Conservation (phyloP, 1,140 invertebrate species). For the Papilio dardanus region DNA sequence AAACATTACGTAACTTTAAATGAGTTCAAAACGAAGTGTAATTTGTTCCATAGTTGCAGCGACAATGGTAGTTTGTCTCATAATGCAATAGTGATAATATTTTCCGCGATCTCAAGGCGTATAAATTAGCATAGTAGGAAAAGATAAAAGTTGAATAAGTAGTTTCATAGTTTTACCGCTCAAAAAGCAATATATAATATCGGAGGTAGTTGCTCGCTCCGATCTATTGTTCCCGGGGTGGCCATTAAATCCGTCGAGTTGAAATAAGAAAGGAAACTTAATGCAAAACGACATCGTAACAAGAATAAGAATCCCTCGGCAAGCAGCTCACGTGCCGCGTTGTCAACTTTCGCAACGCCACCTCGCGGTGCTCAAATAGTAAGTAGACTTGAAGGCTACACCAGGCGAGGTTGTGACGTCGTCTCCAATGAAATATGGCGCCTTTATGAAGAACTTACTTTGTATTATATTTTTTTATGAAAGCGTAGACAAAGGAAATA, state of each 20-base stretch:
- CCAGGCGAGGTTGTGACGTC: conserved; percentile 57
- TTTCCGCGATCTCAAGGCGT: conserved; percentile 6
- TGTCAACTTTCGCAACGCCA: conserved; percentile 79
- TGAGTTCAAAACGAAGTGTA: conserved; percentile 7
- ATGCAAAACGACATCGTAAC: conserved; percentile 56
- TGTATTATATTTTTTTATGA: conserved; percentile 27
- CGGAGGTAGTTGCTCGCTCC: conserved; percentile 20
- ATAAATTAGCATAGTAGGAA: conserved; percentile 34
- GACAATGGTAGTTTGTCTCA: neutral
- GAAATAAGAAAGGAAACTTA: conserved; percentile 53
- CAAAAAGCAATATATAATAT: conserved; percentile 38
- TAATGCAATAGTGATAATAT: neutral
- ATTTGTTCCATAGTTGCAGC: conserved; percentile 20
- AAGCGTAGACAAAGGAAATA: conserved; percentile 19
- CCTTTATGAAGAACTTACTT: conserved; percentile 31
- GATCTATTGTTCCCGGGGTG: conserved; percentile 36
- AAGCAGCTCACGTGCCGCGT: conserved; percentile 69
- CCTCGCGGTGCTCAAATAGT: conserved; percentile 69
- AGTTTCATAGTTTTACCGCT: conserved; percentile 30
- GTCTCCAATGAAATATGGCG: conserved; percentile 45
- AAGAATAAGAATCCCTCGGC: conserved; percentile 62
- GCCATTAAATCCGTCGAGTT: conserved; percentile 48
- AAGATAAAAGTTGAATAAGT: conserved; percentile 36
- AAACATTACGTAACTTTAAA: neutral
- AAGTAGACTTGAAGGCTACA: conserved; percentile 67